These are phyloP conservation scores for Danionella dracula DNA, from an alignment of 2,797 vertebrate species.

Conservation along the genomic window DNA sequence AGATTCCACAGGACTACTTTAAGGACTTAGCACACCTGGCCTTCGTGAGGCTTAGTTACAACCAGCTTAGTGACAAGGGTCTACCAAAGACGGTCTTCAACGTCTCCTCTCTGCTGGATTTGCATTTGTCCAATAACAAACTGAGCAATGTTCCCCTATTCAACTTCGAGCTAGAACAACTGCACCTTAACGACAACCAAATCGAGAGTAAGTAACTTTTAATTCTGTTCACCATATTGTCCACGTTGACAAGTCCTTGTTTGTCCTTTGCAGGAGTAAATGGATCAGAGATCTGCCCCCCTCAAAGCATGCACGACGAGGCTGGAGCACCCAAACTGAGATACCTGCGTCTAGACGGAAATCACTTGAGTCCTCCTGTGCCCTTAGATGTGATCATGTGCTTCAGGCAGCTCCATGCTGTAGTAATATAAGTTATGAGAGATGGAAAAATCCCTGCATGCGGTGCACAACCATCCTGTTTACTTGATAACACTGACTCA, in stretches of 20 bases:
- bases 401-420: constrained; percentile 88
- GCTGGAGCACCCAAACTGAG: constrained; percentile 75
- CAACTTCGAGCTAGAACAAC: constrained; percentile 83
- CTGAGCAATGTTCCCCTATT: constrained; percentile 81
- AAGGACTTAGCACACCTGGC: constrained; percentile 80
- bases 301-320: constrained; percentile 59
- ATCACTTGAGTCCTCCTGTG: constrained; percentile 84
- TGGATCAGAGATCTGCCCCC: constrained; percentile 86
- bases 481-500: constrained; percentile 46
- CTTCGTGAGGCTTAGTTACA: constrained; percentile 90
- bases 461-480: constrained; percentile 37
- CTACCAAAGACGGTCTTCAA: constrained; percentile 88
- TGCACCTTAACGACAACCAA: constrained; percentile 93
- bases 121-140: constrained; percentile 92
- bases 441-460: constrained; percentile 11
- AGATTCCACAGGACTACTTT: constrained; percentile 85
- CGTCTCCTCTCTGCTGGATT: constrained; percentile 83
- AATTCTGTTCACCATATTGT: background rate
- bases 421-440: constrained; percentile 74
- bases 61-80: constrained; percentile 88
- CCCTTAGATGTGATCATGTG: constrained; percentile 94
- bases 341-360: constrained; percentile 92
- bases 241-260: background rate
- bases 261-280: constrained; percentile 78
- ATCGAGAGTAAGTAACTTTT: constrained; percentile 83